A percentile compares a stretch with the other conserved stretches of the same genome.
Evolutionary conservation across 2,113 vertebrate genomes (phyloP).

Genomic region (Puntigrus tetrazona): DNA sequence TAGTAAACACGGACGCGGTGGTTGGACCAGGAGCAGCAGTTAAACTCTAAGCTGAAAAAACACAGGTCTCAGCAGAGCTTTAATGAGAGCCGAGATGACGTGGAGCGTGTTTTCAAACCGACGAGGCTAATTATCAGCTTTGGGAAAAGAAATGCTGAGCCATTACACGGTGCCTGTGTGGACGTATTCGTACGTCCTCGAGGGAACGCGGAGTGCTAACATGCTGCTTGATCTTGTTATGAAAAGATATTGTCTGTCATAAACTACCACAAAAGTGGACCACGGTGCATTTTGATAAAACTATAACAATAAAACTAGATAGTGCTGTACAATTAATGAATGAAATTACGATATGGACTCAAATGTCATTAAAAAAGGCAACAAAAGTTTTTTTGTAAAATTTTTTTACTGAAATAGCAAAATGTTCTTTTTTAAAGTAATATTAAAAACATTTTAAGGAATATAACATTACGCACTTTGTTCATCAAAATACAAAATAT

Average conservation of each 20-base stretch:
- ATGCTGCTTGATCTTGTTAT: background rate
- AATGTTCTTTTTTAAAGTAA: no score
- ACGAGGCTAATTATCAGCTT: constrained; percentile 20
- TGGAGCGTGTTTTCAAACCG: constrained; percentile 25
- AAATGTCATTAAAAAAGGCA: no score
- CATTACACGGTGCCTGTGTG: background rate
- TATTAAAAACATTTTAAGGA: no score
- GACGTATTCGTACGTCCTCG: background rate
- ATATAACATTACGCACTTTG: no score
- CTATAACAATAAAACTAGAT: no score
- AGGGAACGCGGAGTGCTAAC: constrained; percentile 2
- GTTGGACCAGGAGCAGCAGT: background rate
- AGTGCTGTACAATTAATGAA: no score
- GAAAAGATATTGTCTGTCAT: background rate
- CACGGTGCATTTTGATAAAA: no score
- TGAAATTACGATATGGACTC: no score
- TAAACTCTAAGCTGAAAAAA: constrained; percentile 23
- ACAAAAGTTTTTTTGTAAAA: no score
- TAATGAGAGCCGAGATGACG: constrained; percentile 26
- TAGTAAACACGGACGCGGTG: background rate
- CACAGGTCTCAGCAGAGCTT: constrained; percentile 37
- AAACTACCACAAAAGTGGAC: background rate
- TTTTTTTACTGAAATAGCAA: no score
- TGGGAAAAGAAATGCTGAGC: constrained; percentile 32
- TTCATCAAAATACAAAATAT: no score